These are phyloP conservation scores for Poeciliopsis turneri DNA, from an alignment of 2,797 vertebrate species.

Conservation along the genomic window DNA sequence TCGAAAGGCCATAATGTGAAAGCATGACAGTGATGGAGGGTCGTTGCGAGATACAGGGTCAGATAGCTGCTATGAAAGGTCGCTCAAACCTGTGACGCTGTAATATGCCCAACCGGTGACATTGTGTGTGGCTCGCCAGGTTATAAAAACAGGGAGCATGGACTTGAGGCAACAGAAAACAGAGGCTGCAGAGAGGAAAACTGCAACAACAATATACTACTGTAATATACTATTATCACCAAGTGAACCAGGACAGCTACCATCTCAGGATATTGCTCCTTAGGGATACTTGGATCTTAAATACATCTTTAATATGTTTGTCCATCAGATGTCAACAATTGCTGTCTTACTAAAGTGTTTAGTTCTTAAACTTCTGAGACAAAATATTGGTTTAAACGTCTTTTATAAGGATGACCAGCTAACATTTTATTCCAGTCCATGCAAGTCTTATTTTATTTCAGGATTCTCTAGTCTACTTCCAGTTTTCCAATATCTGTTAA, in stretches of 20 bases:
- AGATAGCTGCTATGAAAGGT: constrained; percentile 71
- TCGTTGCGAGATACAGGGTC: constrained; percentile 70
- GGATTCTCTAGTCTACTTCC: background rate
- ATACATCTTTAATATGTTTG: constrained; percentile 7
- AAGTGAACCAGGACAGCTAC: constrained; percentile 39
- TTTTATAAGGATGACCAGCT: too few species aligned
- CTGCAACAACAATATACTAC: constrained; percentile 55
- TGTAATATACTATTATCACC: constrained; percentile 57
- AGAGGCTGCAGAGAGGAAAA: constrained; percentile 62
- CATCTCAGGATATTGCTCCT: constrained; percentile 56
- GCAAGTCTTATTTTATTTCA: background rate
- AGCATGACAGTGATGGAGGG: constrained; percentile 74
- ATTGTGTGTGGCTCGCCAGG: constrained; percentile 62
- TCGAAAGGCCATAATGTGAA: constrained; percentile 69
- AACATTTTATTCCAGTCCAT: background rate
- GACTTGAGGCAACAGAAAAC: constrained; percentile 71
- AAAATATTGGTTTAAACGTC: background rate
- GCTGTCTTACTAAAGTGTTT: background rate
- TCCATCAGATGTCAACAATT: background rate
- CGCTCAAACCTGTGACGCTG: constrained; percentile 64
- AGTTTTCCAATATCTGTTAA: background rate
- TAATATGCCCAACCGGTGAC: constrained; percentile 58
- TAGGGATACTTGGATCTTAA: constrained; percentile 39
- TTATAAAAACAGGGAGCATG: constrained; percentile 65
- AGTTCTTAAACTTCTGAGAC: constrained; percentile 19